Conservation (phyloP, 2,113 vertebrate species). For the Ictidomys tridecemlineatus region DNA sequence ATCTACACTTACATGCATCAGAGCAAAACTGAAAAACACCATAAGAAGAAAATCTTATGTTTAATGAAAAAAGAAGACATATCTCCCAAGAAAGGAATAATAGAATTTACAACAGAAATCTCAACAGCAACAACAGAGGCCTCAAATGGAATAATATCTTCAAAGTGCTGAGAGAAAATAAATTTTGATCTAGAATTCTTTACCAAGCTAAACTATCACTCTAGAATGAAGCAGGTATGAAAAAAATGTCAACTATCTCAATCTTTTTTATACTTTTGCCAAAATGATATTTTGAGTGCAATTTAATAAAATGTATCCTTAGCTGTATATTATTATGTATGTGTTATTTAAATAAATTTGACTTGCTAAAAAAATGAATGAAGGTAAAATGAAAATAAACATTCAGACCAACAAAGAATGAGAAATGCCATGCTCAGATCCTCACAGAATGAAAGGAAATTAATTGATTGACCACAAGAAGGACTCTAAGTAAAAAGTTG, state of each 20-base stretch:
- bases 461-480: neutral
- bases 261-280: neutral
- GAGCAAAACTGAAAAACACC: neutral
- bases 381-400: neutral
- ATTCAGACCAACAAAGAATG: neutral
- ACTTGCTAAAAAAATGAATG: neutral
- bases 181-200: constrained; percentile 25
- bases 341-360: neutral
- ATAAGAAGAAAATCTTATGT: neutral
- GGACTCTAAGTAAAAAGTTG: neutral
- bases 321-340: neutral
- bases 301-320: too few relatives aligned
- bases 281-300: neutral
- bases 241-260: neutral
- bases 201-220: neutral
- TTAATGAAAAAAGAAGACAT: neutral
- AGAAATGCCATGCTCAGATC: neutral
- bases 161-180: neutral
- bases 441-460: neutral
- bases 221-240: neutral
- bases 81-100: neutral
- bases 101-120: neutral
- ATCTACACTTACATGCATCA: neutral
- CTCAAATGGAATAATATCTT: constrained; percentile 14
- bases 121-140: neutral